Conservation (phyloP, 2,888 invertebrate species). For the Zeuzera pyrina region DNA sequence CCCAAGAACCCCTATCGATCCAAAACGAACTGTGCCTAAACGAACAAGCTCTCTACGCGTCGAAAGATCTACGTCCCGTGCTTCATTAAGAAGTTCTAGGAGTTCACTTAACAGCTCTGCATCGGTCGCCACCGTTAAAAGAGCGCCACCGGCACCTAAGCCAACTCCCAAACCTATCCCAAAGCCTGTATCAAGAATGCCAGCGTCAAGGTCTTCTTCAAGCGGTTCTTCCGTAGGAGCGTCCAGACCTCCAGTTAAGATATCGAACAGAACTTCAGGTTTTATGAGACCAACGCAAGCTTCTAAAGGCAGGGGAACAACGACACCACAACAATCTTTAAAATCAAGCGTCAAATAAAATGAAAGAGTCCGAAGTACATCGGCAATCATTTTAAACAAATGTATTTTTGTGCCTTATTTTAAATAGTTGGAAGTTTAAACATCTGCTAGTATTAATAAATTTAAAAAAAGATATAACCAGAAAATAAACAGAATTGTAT, state of each 20-base stretch:
- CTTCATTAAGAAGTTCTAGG: constrained; percentile 85
- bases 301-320: constrained; percentile 79
- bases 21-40: constrained; percentile 38
- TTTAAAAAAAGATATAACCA: constrained; percentile 9
- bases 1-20: constrained; percentile 45
- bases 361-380: not conserved
- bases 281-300: constrained; percentile 93
- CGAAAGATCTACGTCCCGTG: constrained; percentile 83
- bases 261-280: constrained; percentile 60
- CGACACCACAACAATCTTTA: constrained; percentile 36
- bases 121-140: constrained; percentile 84
- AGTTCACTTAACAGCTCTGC: constrained; percentile 89
- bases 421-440: not conserved
- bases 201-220: constrained; percentile 60
- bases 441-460: constrained; percentile 8
- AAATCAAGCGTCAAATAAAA: constrained; percentile 46
- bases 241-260: constrained; percentile 55
- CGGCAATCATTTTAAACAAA: not conserved
- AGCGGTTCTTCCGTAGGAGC: constrained; percentile 67
- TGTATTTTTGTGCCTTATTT: not conserved
- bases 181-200: constrained; percentile 52
- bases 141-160: constrained; percentile 71
- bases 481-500: constrained; percentile 30
- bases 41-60: constrained; percentile 70
- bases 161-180: constrained; percentile 64